Percentiles rank a stretch among this genome's conserved stretches.
These are phyloP conservation scores for Alauda arvensis DNA, from an alignment of 2,797 vertebrate genomes.

Conservation along the genomic window DNA sequence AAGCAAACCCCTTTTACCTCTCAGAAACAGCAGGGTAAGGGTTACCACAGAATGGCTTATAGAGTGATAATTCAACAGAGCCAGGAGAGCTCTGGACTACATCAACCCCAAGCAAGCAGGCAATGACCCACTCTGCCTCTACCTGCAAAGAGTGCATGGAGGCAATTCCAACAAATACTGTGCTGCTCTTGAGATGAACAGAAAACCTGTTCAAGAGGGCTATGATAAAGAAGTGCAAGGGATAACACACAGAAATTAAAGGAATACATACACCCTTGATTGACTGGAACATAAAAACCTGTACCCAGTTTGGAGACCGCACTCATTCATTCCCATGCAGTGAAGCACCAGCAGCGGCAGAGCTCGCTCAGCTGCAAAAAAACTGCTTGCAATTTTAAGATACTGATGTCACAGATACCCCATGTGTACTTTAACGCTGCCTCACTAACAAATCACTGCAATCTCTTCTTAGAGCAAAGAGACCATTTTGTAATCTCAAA, in stretches of 20 bases:
- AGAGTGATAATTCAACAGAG: not conserved
- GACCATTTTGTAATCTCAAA: slow-evolving; percentile 35
- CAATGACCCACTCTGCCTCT: not conserved
- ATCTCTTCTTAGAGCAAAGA: slow-evolving; percentile 21
- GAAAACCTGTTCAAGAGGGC: not conserved
- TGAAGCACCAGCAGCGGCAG: not conserved
- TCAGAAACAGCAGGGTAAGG: not conserved
- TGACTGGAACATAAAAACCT: not conserved
- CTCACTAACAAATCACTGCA: slow-evolving; percentile 12
- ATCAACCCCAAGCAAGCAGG: not conserved
- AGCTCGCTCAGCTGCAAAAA: not conserved
- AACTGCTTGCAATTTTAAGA: not conserved
- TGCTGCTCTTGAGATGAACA: not conserved
- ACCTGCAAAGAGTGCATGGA: not conserved
- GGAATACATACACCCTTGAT: not conserved
- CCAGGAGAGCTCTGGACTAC: not conserved
- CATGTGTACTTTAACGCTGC: not conserved
- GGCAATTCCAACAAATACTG: not conserved
- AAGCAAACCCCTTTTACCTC: not conserved
- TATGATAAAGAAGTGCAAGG: not conserved
- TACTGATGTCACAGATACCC: not conserved
- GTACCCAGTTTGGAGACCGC: not conserved
- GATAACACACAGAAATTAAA: not conserved
- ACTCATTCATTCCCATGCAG: not conserved
- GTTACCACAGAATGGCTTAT: not conserved